Base-by-base conservation (phyloP, 2,113 vertebrate species). In the Pangasianodon gigas region DNA sequence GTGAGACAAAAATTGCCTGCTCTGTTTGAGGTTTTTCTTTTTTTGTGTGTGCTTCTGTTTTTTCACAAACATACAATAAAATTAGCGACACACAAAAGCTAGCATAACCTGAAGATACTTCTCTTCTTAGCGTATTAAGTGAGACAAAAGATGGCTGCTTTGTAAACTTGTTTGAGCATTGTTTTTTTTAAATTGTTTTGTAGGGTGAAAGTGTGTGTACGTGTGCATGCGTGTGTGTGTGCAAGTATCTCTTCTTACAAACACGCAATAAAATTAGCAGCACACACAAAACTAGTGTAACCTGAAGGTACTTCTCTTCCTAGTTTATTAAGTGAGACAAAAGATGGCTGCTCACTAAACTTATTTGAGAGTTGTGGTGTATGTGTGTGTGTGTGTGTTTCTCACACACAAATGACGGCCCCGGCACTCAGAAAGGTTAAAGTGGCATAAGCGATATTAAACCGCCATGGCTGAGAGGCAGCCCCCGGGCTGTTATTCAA, bases 401-500 rank as follows among this genome's bases (percentile, higher is more conserved):
- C 29, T 75, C 89, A 71, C 77, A 56, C 92, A 92, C 88, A 91
- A 91, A 89, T 89, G 92, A 89, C 77, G 88, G 89, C 62, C 85
- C 48, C 65, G 37, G 92, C 92, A 89, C 94, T 93, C 92, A 92
- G 86, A 93, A 93, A 96, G 95, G 94, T 94, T 93, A 93, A 94
- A 95, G 93, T 93, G 93, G 94, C 94, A 91, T 92, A 93, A 92
- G 94, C 94, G 92, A 95, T 94, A 96, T 95, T 95, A 93, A 95
- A 95, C 92, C 93, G 89, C 93, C 95, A 93, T 90, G 92, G 91
- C 93, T 92, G 85, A 92, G 51, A 94, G 93, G 94, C 93, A 88
- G 52, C 93, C 95, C 93, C 88, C 83, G 79, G 95, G 96, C 95
- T 95, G 9, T 94, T 95, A 96, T 96, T 96, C 93, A 95, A 94